Evolutionary conservation across 2,888 invertebrate species (phyloP), one percentile per base, ranked within the genome.

Genomic region (Augiades crinisus): DNA sequence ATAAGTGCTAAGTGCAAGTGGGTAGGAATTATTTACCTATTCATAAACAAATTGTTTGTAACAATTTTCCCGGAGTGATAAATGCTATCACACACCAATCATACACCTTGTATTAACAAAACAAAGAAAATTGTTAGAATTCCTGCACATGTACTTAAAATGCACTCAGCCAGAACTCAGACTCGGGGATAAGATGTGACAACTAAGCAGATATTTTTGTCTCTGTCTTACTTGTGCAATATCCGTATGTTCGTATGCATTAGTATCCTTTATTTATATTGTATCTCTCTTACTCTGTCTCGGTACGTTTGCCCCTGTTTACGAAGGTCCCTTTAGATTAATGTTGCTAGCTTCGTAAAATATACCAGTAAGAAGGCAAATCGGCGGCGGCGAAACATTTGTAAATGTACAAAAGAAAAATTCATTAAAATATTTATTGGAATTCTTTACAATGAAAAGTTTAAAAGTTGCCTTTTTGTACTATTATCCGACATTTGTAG

Each of bases 261-360:
- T n/a, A n/a, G n/a, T n/a, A n/a, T n/a, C n/a, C n/a, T n/a, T n/a
- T n/a, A n/a, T n/a, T 16, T n/a, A 27, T 27, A 27, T 41, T 41
- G 16, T 27, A 41, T 6, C 41, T 27, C 17, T 27, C 27, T 41
- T 16, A 16, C 24, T 40, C 43, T 47, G 14, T 16, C 31, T 33
- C 21, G 17, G 34, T 27, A 37, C 22, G 24, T 14, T 27, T 24
- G 36, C 13, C 16, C 14, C 40, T 22, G 13, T 38, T 38, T 38
- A 27, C 8, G 27, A 27, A 27, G 27, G 27, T 27, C 27, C 27
- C 40, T 16, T 27, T 16, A 40, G n/a, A 12, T n/a, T 40, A 27
- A 40, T 40, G 40, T 40, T 40, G 40, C 40, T 8, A 40, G 14
- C 3, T 5, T 24, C 3, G 22, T 14, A 27, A 27, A 40, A 40